These are phyloP conservation scores for Eurytoma adleriae DNA, from an alignment of 2,888 invertebrate species.

Conservation along the genomic window DNA sequence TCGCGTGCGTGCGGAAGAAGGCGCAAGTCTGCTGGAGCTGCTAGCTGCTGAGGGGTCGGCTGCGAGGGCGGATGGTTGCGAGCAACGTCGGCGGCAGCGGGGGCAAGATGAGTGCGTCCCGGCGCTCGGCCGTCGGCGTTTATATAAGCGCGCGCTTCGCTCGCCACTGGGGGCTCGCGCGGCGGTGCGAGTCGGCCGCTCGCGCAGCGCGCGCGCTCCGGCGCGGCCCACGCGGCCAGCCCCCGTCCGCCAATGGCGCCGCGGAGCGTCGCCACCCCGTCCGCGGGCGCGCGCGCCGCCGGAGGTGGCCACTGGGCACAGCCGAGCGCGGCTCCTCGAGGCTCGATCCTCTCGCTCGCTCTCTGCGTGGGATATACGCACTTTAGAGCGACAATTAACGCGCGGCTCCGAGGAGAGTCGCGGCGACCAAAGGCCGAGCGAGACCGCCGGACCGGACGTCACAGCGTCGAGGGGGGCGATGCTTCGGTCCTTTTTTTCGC, in stretches of 20 bases:
- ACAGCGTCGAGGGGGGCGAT: no score
- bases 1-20: no score
- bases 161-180: conserved; percentile 13
- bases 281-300: neutral
- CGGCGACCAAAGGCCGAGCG: no score
- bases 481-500: no score
- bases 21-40: no score
- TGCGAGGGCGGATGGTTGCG: neutral
- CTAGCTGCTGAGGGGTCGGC: no score
- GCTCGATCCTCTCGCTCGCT: no score
- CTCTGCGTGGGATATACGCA: no score
- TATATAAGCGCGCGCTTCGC: conserved; percentile 69
- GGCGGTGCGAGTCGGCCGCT: neutral
- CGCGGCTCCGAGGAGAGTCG: no score
- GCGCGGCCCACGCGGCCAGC: conserved; percentile 13
- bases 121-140: conserved; percentile 65
- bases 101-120: conserved; percentile 67
- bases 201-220: conserved; percentile 15
- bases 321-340: no score
- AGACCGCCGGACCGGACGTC: no score
- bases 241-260: conserved; percentile 16
- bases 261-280: neutral
- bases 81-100: conserved; percentile 51
- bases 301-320: neutral
- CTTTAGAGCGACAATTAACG: no score